phyloP scores from a whole-genome alignment of 2,797 vertebrate genomes.

The Notamacropus eugenii region DNA sequence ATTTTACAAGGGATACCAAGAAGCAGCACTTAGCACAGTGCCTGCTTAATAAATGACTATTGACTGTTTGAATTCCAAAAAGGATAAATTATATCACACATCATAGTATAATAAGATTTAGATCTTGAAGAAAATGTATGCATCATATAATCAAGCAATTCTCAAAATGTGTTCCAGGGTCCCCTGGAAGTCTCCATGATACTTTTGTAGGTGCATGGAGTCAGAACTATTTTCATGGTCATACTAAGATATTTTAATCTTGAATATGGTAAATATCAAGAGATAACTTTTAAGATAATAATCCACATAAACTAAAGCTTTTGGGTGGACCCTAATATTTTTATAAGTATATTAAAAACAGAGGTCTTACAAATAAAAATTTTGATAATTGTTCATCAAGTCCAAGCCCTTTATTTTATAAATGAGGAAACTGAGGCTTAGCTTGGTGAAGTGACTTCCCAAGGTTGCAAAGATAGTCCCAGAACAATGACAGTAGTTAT shows the following conservation, averaged over 20 bases:
- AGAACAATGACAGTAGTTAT: background rate
- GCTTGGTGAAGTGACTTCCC: background rate
- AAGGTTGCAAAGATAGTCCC: background rate
- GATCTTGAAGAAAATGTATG: background rate
- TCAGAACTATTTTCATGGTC: background rate
- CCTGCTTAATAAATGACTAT: background rate
- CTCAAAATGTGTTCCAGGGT: background rate
- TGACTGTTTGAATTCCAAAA: background rate
- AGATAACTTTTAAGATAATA: background rate
- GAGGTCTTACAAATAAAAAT: background rate
- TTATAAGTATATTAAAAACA: background rate
- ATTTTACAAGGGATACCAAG: background rate
- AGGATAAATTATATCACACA: background rate
- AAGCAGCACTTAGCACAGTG: background rate
- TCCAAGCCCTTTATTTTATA: background rate
- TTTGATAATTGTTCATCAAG: background rate
- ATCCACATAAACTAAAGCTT: background rate
- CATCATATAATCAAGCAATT: background rate
- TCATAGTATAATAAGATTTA: background rate
- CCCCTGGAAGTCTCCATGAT: background rate
- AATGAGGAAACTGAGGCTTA: background rate
- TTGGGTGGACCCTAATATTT: background rate
- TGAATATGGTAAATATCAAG: background rate
- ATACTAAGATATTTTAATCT: background rate
- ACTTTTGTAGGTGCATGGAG: background rate